Evolutionary conservation across 2,888 invertebrate species (phyloP), one percentile per base, ranked within the genome.

Genomic region (Oithona nana): DNA sequence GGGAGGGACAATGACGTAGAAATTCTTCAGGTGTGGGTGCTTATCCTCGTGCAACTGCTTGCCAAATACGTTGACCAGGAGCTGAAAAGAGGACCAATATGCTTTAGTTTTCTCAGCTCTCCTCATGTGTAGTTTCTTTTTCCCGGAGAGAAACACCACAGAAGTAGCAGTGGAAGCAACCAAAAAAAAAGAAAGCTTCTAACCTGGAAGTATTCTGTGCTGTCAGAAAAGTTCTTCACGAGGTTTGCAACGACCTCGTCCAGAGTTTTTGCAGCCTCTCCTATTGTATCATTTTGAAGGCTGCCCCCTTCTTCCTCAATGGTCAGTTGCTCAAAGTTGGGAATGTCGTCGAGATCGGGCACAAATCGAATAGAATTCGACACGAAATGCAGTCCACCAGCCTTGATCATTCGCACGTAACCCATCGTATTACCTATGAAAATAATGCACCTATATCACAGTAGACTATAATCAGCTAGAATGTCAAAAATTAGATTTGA

Each of bases 1-100:
- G 0, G 97, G 86, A 28, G 98, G 97, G 51, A 97, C 79, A 65
- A 97, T 89, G 6, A 90, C 81, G 71, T 84, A 93, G 74, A 98
- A 97, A 71, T 89, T 87, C 69, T 83, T 83, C 63, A 97, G 76
- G 74, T 95, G 95, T 63, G 83, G 78, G 73, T 92, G 89, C 72
- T 87, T 86, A 0, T 83, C 78, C 72, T 88, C 86, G 56, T 86
- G 79, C 69, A 95, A 87, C 61, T 87, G 88, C 1, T 88, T 83
- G 6, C 87, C 82, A 73, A 98, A 98, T 16, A 90, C 94, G 71
- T 92, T 86, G 1, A 94, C 85, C 13, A 98, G 79, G 65, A 95
- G 77, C 78, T 83, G 70, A 57, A 76, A 75, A 29, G 66, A 64
- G 30, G 62, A 20, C 16, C 6, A 39, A 39, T 39, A 11, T 39